Percentiles rank a stretch among this genome's conserved stretches.
Evolutionary conservation across 2,888 invertebrate genomes (phyloP).

Genomic region (Cactoblastis cactorum): DNA sequence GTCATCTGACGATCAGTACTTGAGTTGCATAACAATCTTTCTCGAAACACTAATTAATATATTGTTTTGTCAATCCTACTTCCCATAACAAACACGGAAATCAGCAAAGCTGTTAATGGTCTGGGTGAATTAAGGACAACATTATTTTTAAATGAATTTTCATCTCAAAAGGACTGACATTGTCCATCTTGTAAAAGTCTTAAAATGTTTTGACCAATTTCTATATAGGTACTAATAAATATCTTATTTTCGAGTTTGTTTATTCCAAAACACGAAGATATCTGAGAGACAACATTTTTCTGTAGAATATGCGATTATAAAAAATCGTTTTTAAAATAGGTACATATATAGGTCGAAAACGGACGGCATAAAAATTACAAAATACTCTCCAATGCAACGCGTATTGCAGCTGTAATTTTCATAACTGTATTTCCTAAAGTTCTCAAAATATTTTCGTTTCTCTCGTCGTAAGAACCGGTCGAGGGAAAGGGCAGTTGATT

Average conservation of each 20-base stretch:
- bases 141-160: no score
- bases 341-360: neutral
- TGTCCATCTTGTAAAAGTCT: no score
- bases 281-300: no score
- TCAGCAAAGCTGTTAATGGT: no score
- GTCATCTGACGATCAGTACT: slow-evolving; percentile 21
- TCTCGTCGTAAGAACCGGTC: slow-evolving; percentile 14
- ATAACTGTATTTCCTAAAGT: neutral
- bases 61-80: neutral
- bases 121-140: no score
- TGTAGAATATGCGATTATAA: no score
- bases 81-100: neutral
- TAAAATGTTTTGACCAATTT: no score
- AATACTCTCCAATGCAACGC: neutral
- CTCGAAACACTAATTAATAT: slow-evolving; percentile 1
- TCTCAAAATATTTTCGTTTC: slow-evolving; percentile 18
- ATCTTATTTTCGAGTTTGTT: no score
- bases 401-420: neutral
- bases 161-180: no score
- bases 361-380: neutral
- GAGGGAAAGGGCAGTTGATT: slow-evolving; percentile 20
- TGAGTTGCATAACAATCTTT: slow-evolving; percentile 30
- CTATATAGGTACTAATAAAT: no score
- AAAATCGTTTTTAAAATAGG: no score
- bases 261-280: no score